Evolutionary conservation across 2,113 vertebrate genomes (phyloP).

Genomic region (Pterocles gutturalis): DNA sequence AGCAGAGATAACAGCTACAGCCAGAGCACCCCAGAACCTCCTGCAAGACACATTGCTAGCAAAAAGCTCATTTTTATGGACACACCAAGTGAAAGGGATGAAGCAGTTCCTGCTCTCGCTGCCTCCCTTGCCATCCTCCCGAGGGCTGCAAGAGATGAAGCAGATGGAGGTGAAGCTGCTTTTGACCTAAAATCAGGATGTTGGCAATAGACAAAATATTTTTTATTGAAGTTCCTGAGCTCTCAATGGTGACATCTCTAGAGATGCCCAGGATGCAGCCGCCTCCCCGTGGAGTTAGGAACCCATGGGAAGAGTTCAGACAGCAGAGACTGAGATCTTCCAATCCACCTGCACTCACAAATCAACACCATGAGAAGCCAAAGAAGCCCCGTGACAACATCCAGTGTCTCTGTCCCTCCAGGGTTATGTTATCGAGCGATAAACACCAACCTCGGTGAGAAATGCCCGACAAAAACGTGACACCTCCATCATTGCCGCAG

Average conservation of each 20-base stretch:
- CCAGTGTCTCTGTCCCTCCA: background rate
- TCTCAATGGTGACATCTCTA: background rate
- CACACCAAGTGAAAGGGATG: background rate
- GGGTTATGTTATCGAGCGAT: rapidly evolving
- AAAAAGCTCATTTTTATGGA: background rate
- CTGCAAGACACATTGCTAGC: rapidly evolving
- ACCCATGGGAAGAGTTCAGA: background rate
- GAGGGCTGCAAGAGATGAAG: background rate
- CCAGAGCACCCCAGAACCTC: background rate
- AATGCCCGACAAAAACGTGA: rapidly evolving
- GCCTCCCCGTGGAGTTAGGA: background rate
- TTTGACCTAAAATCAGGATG: background rate
- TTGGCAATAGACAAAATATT: background rate
- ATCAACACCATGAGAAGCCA: background rate
- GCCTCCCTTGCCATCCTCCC: background rate
- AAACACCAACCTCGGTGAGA: background rate
- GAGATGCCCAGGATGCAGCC: background rate
- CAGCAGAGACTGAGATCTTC: background rate
- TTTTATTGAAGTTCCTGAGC: background rate
- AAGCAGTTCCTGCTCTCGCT: background rate
- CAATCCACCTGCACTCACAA: background rate
- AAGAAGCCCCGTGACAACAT: background rate
- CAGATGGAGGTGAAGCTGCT: background rate
- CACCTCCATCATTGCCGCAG: background rate
- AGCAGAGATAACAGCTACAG: background rate